Percentiles rank a stretch among this genome's conserved stretches.
Conservation (phyloP, 2,797 vertebrate species). For the Phalloptychus januarius region DNA sequence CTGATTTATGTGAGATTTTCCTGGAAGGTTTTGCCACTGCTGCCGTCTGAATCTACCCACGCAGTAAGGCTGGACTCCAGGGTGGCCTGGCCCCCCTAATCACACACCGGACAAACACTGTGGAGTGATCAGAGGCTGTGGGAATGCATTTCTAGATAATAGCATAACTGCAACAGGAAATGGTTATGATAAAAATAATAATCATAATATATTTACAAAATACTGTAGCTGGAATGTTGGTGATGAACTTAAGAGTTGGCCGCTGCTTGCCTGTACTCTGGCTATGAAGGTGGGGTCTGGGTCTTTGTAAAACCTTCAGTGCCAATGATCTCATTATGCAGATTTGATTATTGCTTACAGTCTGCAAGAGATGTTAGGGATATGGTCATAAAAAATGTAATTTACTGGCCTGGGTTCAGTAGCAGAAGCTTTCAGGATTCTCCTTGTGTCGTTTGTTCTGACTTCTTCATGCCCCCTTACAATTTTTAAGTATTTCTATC, state of each 20-base stretch:
- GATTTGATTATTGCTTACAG: background rate
- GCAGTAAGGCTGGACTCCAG: conserved; percentile 39
- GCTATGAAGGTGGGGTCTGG: conserved; percentile 17
- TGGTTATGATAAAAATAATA: conserved; percentile 75
- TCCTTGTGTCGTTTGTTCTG: background rate
- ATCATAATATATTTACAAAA: conserved; percentile 63
- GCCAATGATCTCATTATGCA: conserved; percentile 4
- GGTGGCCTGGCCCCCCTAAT: conserved; percentile 63
- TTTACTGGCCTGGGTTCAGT: background rate
- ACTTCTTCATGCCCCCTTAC: background rate
- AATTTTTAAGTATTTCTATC: background rate
- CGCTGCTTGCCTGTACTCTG: conserved; percentile 39
- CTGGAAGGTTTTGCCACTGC: conserved; percentile 75
- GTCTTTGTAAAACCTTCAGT: conserved; percentile 3
- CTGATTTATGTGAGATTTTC: conserved; percentile 84
- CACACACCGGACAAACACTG: conserved; percentile 70
- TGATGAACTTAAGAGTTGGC: conserved; percentile 36
- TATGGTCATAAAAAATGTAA: background rate
- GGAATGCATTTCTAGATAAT: conserved; percentile 71
- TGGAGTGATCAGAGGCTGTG: conserved; percentile 61
- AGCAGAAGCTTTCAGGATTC: background rate
- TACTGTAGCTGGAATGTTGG: conserved; percentile 66
- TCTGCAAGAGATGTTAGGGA: background rate
- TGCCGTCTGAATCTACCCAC: conserved; percentile 59
- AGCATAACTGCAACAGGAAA: conserved; percentile 73